These are phyloP conservation scores for Trachelus troglodyta DNA, from an alignment of 2,888 invertebrate genomes.

Conservation along the genomic window DNA sequence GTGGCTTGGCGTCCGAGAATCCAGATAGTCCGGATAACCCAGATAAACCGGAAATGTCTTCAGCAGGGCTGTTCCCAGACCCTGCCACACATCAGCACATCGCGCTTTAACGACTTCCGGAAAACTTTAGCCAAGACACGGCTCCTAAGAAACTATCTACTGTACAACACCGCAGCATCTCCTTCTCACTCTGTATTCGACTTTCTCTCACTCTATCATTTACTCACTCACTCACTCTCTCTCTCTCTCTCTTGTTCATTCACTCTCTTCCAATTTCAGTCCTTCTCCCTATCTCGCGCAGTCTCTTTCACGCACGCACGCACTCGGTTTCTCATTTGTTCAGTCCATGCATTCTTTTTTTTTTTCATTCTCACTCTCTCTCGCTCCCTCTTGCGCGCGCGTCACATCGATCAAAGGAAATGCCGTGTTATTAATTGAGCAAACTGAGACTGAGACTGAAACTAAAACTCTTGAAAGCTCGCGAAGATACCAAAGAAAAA, in stretches of 20 bases:
- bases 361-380: not conserved
- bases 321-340: not conserved
- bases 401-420: constrained; percentile 24
- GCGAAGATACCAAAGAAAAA: constrained; percentile 13
- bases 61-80: constrained; percentile 56
- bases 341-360: not conserved
- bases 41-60: constrained; percentile 59
- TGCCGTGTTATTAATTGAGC: constrained; percentile 20
- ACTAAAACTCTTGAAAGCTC: not conserved
- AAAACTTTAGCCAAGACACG: not conserved
- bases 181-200: not conserved
- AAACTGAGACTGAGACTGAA: constrained; percentile 4
- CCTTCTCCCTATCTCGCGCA: constrained; percentile 6
- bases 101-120: constrained; percentile 13
- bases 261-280: not conserved
- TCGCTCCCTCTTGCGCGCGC: not conserved
- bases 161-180: not conserved
- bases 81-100: constrained; percentile 55
- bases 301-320: not conserved
- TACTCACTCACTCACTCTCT: not conserved
- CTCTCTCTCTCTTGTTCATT: not conserved
- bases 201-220: not conserved
- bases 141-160: not conserved
- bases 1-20: constrained; percentile 56
- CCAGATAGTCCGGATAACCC: constrained; percentile 55